phyloP scores from a whole-genome alignment of 2,888 invertebrate species.

The Drosophila tripunctata region DNA sequence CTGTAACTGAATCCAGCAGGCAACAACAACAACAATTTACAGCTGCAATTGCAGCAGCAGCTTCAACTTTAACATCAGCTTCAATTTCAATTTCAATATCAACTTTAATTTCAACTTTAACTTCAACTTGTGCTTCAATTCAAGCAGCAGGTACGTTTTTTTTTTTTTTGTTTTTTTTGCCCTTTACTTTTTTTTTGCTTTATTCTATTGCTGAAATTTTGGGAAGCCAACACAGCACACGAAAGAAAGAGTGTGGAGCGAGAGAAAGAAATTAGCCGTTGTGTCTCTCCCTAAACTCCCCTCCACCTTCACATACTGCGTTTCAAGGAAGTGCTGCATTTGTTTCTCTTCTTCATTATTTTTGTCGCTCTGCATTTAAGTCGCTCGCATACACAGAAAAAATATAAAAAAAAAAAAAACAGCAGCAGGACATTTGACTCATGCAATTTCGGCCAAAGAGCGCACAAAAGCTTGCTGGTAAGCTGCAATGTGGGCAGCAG shows the following conservation, averaged over 20 bases:
- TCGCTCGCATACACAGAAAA: background rate
- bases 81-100: background rate
- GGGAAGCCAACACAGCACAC: too few relatives aligned
- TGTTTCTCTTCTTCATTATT: conserved; percentile 7
- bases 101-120: background rate
- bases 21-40: background rate
- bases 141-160: conserved; percentile 40
- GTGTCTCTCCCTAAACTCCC: background rate
- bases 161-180: background rate
- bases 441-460: background rate
- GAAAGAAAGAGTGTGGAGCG: background rate
- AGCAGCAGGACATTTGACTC: conserved; percentile 76
- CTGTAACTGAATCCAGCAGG: conserved; percentile 5
- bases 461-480: background rate
- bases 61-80: conserved; percentile 5
- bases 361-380: background rate
- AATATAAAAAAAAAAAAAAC: too few relatives aligned
- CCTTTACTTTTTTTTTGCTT: conserved; percentile 1
- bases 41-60: background rate
- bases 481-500: background rate
- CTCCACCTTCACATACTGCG: background rate
- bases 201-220: conserved; percentile 14
- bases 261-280: background rate
- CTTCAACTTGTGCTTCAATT: conserved; percentile 2
- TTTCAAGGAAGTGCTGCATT: conserved; percentile 45